Evolutionary conservation across 2,888 invertebrate species (phyloP).

Genomic region (Hirtodrosophila histrioides): DNA sequence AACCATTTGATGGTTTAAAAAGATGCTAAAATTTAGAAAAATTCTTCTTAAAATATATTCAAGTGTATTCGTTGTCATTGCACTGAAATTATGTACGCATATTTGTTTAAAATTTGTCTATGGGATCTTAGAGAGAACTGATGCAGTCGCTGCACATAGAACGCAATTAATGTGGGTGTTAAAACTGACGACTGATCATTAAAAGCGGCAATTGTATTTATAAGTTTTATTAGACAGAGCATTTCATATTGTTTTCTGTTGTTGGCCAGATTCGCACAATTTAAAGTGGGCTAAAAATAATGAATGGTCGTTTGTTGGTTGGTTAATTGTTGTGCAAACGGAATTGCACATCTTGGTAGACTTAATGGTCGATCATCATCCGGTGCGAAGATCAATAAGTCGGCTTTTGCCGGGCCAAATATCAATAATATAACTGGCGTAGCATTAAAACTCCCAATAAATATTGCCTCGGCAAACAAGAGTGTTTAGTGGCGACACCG

Average conservation of each 20-base stretch:
- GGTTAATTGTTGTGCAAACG: constrained; percentile 46
- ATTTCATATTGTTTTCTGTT: background rate
- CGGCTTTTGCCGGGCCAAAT: constrained; percentile 9
- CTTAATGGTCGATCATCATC: constrained; percentile 38
- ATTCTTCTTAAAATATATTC: no score
- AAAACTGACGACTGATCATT: background rate
- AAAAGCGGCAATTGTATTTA: constrained; percentile 5
- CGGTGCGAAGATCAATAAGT: constrained; percentile 41
- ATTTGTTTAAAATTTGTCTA: constrained; percentile 8
- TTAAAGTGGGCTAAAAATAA: constrained; percentile 51
- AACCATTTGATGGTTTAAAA: no score
- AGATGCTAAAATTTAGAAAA: no score
- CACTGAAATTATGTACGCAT: constrained; percentile 19
- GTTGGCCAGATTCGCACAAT: constrained; percentile 27
- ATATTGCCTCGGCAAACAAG: constrained; percentile 59
- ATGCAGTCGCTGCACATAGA: constrained; percentile 1
- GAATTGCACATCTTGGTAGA: constrained; percentile 31
- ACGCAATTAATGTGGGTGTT: constrained; percentile 18
- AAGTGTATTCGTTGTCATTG: constrained; percentile 7
- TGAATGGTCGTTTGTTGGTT: constrained; percentile 8
- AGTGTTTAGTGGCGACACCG: constrained; percentile 19
- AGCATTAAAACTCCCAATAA: constrained; percentile 41
- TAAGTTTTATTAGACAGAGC: background rate
- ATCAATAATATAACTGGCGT: constrained; percentile 25
- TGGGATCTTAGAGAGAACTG: constrained; percentile 3